Base-by-base conservation (phyloP, 2,888 invertebrate species). In the Drosophila neotestacea region DNA sequence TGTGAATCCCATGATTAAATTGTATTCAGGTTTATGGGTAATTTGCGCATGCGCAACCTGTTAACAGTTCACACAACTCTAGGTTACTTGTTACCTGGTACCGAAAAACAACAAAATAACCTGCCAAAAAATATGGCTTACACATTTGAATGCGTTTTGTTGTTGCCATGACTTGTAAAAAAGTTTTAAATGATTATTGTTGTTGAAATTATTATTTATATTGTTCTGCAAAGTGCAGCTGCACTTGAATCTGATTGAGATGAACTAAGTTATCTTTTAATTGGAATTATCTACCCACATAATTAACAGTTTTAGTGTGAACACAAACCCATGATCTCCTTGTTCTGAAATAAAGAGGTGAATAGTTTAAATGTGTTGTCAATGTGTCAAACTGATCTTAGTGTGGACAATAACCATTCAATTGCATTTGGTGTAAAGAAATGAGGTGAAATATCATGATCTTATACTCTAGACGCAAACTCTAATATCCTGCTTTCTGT, bases 31-130 rank as follows among this genome's bases (percentile, higher is more conserved):
- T 70, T 30, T 52, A 44, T 44, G 67, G 38, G 44, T 38, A 47
- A 42, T 44, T 65, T 7, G 65, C 72, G 70, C 82, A 85, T 73
- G 81, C 72, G 69, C 63, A 87, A 76, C 81, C 69, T 47, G 75
- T 73, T 80, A 73, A 76, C 69, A 52, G 74, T 71, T 80, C 67
- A 46, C 60, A 38, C 73, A 77, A 46, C 64, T 55, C 64, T 54
- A 50, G 46, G 39, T 63, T 60, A 2, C 28, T 27, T 34, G 30
- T 42, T 48, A 34, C 16, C 51, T 44, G 44, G 22, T 36, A 55
- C 16, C 62, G n/a, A 36, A 54, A 7, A 47, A 41, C n/a, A 63
- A 34, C 22, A 54, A 63, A 13, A 28, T 30, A n/a, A 39, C 16
- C 16, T 44, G 27, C 9, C 32, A 16, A 2, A 48, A 52, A 46